Base-by-base conservation (phyloP, 2,113 vertebrate genomes). In the Acrocephalus kingi region DNA sequence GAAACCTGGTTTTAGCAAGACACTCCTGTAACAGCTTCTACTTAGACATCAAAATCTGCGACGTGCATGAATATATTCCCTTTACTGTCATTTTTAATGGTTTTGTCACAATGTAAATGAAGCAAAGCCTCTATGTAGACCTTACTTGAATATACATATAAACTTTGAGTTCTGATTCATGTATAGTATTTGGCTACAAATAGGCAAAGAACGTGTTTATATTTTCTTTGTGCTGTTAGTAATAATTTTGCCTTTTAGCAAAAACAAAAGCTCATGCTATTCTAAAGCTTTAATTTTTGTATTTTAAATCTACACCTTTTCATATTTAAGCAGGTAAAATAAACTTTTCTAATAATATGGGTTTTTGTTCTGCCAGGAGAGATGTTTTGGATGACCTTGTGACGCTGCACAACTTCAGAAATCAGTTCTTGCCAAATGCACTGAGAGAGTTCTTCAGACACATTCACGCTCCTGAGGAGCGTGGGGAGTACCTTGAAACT, bases 331-430 rank as follows among this genome's bases (percentile, higher is more conserved):
- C 15, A 55, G 10, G 59, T 61, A 69, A 92, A 77, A 75, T 22
- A 71, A 90, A 78, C 13, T 75, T 91, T 10, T 68, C 33, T 82
- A 80, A 86, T 93, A n/a, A 7, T 66, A 12, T 19, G 88, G 59
- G 20, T 21, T 95, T 96, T 90, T 67, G 3, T 96, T 88, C 56
- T 58, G 75, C 71, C 95, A 99, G 99, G 97, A 97, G 99, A 92
- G 99, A 99, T 94, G 99, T 99, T 89, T 97, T 99, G 97, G 99
- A 99, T 86, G 99, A 99, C 97, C 97, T 99, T 81, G 99, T 99
- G 97, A 99, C 98, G 1, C 98, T 99, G 93, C 99, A 99, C 98
- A 99, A 99, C 97, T 99, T 99, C 98, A 99, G 99, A 97, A 99
- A 99, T 96, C 99, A 99, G 64, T 99, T 99, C 97, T 98, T 99